phyloP scores from a whole-genome alignment of 2,113 vertebrate genomes.

The Penelope pileata region DNA sequence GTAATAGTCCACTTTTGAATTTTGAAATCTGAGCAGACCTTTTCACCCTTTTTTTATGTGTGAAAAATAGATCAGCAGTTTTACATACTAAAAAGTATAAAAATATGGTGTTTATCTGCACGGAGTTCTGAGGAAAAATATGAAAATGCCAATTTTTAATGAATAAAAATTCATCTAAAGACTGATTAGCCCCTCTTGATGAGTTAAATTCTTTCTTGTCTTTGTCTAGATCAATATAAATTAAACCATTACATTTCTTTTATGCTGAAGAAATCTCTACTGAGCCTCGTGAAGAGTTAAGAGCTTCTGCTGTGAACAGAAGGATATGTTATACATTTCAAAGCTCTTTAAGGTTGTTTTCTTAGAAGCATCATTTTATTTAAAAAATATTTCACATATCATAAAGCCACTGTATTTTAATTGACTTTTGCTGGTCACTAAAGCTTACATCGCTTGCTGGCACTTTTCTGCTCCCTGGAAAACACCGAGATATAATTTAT shows the following conservation, averaged over 20 bases:
- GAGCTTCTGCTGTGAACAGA: not conserved
- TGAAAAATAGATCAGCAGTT: not conserved
- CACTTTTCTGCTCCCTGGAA: not conserved
- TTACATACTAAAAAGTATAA: not conserved
- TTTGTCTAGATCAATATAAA: not conserved
- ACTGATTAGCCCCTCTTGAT: not conserved
- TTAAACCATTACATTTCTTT: not conserved
- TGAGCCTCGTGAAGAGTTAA: not conserved
- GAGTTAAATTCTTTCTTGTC: not conserved
- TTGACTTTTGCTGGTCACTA: not conserved
- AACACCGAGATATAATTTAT: not conserved
- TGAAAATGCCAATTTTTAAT: not conserved
- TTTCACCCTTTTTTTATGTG: not conserved
- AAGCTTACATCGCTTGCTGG: not conserved
- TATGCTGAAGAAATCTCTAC: not conserved
- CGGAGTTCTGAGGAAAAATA: not conserved
- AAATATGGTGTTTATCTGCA: not conserved
- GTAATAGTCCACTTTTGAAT: not conserved
- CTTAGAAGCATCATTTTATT: not conserved
- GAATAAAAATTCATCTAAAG: not conserved
- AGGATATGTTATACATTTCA: not conserved
- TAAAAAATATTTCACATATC: not conserved
- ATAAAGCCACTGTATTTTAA: not conserved
- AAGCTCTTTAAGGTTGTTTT: not conserved
- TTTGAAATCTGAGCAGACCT: not conserved